Evolutionary conservation across 2,113 vertebrate genomes (phyloP), one percentile per base, ranked within the genome.

Genomic region (Scalopus aquaticus): DNA sequence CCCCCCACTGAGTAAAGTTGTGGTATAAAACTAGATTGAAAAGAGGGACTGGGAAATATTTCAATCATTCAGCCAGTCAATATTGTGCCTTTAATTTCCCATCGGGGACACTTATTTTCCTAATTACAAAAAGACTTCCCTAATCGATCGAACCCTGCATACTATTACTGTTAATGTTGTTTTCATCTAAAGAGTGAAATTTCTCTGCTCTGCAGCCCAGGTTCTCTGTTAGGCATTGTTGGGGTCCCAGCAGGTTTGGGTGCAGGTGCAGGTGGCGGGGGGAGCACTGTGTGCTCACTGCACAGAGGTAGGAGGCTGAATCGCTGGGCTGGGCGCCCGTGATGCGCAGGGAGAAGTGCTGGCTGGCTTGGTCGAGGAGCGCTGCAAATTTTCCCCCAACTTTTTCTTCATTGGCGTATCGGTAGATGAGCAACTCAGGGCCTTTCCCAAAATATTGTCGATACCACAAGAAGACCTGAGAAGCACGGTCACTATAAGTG

Each of bases 281-380:
- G 28, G 64, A 93, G n/a, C 46, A 64, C 65, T 96, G 93, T 96
- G 96, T 10, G 2, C 46, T 92, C 39, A 19, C 60, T 64, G 91
- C 95, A 81, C 97, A 97, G 79, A 96, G 19, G 78, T 96, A 97
- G 44, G 73, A 44, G 35, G 94, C 94, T 19, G 96, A 85, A 37
- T 97, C 86, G 0, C 60, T 39, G 22, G 16, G 30, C 64, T 91
- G 69, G 9, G 77, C 69, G 12, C 60, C 70, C 54, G 16, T 73
- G 76, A 97, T 85, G 39, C 44, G 11, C 88, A 97, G 35, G 20
- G 77, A 85, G 26, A 74, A 0, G 0, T 1, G 4, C 1, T 0
- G n/a, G 6, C 64, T 64, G 39, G 9, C 12, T 70, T 0, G 84
- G 42, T 44, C 49, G 22, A 89, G 44, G 0, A 64, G 37, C 0